phyloP scores from a whole-genome alignment of 2,113 vertebrate genomes.

The Xyrauchen texanus region DNA sequence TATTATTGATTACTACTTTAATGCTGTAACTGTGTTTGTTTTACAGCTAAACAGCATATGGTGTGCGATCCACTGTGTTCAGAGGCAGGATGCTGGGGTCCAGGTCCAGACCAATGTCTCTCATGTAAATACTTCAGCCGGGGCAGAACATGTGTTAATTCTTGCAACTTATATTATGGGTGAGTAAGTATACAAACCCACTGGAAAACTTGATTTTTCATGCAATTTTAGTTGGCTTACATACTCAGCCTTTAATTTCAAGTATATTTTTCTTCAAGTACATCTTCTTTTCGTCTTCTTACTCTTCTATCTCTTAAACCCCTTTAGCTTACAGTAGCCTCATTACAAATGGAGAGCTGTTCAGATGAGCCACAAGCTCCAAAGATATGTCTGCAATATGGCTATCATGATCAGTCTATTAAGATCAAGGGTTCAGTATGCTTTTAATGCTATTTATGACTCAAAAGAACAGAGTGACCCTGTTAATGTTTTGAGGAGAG shows the following conservation, averaged over 20 bases:
- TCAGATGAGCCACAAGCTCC: neutral
- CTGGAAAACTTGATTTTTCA: too few relatives aligned
- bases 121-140: conserved; percentile 89
- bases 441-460: conserved; percentile 10
- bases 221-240: too few relatives aligned
- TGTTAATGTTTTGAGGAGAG: neutral
- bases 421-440: conserved; percentile 14
- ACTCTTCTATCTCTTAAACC: too few relatives aligned
- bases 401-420: conserved; percentile 1
- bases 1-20: too few relatives aligned
- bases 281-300: too few relatives aligned
- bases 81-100: conserved; percentile 91
- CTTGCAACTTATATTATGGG: conserved; percentile 91
- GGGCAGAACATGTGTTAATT: conserved; percentile 85
- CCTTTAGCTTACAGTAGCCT: too few relatives aligned
- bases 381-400: neutral
- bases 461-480: conserved; percentile 7
- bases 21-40: neutral
- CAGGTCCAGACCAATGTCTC: conserved; percentile 91
- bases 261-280: too few relatives aligned
- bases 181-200: neutral
- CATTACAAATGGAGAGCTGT: too few relatives aligned
- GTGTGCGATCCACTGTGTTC: conserved; percentile 91
- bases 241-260: too few relatives aligned
- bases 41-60: conserved; percentile 85